Evolutionary conservation across 2,797 vertebrate species (phyloP).

Genomic region (Aulostomus chinensis): DNA sequence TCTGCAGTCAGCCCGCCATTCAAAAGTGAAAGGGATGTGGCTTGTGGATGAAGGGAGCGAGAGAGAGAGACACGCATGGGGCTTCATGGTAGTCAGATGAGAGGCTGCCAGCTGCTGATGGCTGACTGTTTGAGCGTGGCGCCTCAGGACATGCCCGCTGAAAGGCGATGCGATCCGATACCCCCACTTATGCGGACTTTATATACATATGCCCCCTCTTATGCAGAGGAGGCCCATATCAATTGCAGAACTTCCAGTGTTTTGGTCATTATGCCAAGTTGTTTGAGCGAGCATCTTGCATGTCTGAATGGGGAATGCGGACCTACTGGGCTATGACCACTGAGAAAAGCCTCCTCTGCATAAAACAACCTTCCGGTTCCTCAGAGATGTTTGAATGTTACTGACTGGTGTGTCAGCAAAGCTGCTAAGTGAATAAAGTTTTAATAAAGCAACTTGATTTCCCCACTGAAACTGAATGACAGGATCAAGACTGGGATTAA

Average conservation of each 20-base stretch:
- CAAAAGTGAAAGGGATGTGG: slow-evolving; percentile 71
- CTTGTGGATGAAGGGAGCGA: slow-evolving; percentile 67
- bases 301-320: slow-evolving; percentile 63
- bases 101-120: slow-evolving; percentile 72
- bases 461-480: neutral
- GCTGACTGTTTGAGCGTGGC: slow-evolving; percentile 79
- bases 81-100: slow-evolving; percentile 85
- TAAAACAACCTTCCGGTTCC: slow-evolving; percentile 46
- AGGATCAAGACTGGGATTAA: neutral
- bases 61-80: slow-evolving; percentile 63
- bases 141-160: slow-evolving; percentile 78
- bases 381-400: slow-evolving; percentile 14
- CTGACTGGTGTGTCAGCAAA: slow-evolving; percentile 26
- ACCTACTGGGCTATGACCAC: slow-evolving; percentile 68
- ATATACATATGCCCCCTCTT: slow-evolving; percentile 69
- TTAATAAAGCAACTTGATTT: slow-evolving; percentile 22
- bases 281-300: slow-evolving; percentile 61
- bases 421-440: slow-evolving; percentile 32
- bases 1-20: slow-evolving; percentile 74
- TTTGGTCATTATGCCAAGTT: slow-evolving; percentile 72
- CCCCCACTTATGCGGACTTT: slow-evolving; percentile 70
- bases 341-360: slow-evolving; percentile 55
- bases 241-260: slow-evolving; percentile 61
- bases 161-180: slow-evolving; percentile 76
- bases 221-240: slow-evolving; percentile 65